Base-by-base conservation (phyloP, 1,140 invertebrate species). In the Drosophila pseudoananassae region DNA sequence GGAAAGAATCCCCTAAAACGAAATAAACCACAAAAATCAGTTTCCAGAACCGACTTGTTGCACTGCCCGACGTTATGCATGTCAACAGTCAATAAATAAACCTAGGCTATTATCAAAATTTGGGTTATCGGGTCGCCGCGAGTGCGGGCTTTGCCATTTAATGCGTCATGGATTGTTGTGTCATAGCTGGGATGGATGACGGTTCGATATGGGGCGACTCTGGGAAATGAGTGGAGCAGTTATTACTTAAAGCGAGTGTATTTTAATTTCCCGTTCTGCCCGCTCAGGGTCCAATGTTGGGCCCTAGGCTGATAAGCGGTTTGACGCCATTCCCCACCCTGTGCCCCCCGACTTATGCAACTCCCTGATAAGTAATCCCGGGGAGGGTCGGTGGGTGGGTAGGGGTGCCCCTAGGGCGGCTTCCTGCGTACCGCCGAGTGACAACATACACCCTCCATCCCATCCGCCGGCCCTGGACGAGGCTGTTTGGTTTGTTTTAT, bases 401-500 rank as follows among this genome's bases (percentile, higher is more conserved):
- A 23, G 4, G 54, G 27, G 14, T 36, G 5, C 10, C 33, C 29
- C 43, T 49, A 47, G 33, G 56, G 51, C 40, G 31, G 38, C 59
- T 81, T 69, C 75, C 64, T 66, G 38, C 52, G 38, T 17, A n/a
- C 14, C 8, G 10, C 25, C 52, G 36, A 58, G 14, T 51, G 45
- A 45, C 29, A 53, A 9, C 38, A 38, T 29, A 31, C 9, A 12
- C 40, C 55, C 52, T 55, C 29, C 53, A 31, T 15, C 61, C 29
- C 53, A 31, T 15, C 17, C 40, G 27, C 20, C 14, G 15, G 9
- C 23, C 12, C n/a, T 31, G 2, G 56, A 20, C 20, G 20, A 20
- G 20, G 2, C 36, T 83, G 46, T 83, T 76, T 76, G 76, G 46
- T 69, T 69, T 73, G 63, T 73, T 84, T 85, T 80, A 84, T 76